Conservation (phyloP, 1,140 invertebrate genomes). For the Nasonia vitripennis region DNA sequence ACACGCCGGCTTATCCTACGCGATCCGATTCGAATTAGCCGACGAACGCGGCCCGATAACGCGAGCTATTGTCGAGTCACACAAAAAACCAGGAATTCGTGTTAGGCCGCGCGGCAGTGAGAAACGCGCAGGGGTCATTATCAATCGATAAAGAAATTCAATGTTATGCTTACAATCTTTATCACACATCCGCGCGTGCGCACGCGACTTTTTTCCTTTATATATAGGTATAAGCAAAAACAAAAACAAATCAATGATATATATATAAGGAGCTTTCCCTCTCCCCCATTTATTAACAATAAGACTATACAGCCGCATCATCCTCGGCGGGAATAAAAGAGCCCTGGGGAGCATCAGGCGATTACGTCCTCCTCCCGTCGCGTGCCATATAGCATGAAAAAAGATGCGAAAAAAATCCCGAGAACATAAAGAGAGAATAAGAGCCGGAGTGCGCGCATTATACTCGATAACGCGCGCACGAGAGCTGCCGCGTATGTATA, state of each 20-base stretch:
- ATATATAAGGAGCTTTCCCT: background rate
- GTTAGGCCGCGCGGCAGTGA: too few relatives aligned
- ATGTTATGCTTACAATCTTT: background rate
- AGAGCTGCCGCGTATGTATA: background rate
- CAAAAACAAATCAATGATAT: too few relatives aligned
- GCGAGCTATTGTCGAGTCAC: too few relatives aligned
- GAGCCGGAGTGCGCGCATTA: constrained; percentile 2
- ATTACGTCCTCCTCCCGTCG: background rate
- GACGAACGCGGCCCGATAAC: too few relatives aligned
- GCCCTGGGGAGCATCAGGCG: background rate
- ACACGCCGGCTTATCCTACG: background rate
- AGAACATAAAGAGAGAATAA: constrained; percentile 29
- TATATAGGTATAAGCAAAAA: too few relatives aligned
- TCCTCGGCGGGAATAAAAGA: background rate
- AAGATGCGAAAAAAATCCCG: constrained; percentile 16
- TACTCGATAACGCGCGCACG: constrained; percentile 36
- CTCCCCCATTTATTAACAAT: background rate
- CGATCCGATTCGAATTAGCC: background rate
- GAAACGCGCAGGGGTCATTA: background rate
- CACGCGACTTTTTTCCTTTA: too few relatives aligned
- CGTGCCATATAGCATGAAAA: background rate
- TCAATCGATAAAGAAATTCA: background rate
- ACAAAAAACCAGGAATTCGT: too few relatives aligned
- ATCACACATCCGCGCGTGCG: too few relatives aligned
- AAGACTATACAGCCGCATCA: background rate